Evolutionary conservation across 2,113 vertebrate genomes (phyloP).

Genomic region (Python bivittatus): DNA sequence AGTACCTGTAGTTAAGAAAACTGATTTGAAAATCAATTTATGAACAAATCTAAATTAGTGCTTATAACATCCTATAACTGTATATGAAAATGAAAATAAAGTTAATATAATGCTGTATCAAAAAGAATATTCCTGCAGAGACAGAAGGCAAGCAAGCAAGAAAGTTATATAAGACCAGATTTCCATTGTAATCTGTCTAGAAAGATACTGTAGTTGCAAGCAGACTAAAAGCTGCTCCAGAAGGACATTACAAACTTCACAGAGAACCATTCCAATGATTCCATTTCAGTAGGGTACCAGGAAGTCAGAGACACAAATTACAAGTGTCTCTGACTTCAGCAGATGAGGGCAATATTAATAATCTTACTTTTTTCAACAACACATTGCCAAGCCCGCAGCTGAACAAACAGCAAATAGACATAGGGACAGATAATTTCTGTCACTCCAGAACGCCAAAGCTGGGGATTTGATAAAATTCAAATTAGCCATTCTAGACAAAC

Average conservation of each 20-base stretch:
- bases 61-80: neutral
- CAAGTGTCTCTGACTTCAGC: neutral
- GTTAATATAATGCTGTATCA: neutral
- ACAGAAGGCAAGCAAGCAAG: neutral
- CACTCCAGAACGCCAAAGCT: neutral
- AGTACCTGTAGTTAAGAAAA: neutral
- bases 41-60: neutral
- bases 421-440: neutral
- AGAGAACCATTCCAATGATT: neutral
- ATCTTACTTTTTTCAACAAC: neutral
- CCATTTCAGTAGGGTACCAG: neutral
- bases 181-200: neutral
- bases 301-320: neutral
- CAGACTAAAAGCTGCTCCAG: neutral
- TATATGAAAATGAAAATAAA: neutral
- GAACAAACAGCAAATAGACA: neutral
- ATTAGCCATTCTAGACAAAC: neutral
- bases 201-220: neutral
- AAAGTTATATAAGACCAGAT: neutral
- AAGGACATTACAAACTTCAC: neutral
- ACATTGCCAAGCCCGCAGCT: neutral
- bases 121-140: neutral
- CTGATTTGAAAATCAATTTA: neutral
- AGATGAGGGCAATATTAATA: neutral
- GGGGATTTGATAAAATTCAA: neutral